These are phyloP conservation scores for Lithobates pipiens DNA, from an alignment of 2,797 vertebrate genomes.

Conservation along the genomic window DNA sequence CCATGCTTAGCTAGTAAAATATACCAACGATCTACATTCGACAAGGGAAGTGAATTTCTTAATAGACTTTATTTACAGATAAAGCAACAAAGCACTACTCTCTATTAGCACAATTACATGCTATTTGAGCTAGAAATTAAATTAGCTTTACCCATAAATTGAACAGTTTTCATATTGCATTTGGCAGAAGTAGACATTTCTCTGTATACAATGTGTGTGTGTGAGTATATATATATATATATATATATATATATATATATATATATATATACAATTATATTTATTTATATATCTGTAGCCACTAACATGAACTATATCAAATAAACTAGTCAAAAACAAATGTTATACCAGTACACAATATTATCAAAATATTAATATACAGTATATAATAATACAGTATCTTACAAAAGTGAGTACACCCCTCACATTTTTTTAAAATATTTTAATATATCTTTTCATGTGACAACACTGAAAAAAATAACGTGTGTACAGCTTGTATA, in stretches of 20 bases:
- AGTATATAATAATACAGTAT: neutral
- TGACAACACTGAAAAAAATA: too few species aligned
- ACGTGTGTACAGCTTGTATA: too few species aligned
- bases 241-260: neutral
- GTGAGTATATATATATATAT: too few species aligned
- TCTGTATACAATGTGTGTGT: neutral
- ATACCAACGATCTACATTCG: slow-evolving; percentile 69
- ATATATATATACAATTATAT: too few species aligned
- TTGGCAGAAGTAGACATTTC: slow-evolving; percentile 47
- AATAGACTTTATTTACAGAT: slow-evolving; percentile 75
- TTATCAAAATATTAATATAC: too few species aligned
- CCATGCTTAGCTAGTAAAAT: slow-evolving; percentile 72
- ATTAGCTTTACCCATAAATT: slow-evolving; percentile 63
- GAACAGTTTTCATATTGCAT: slow-evolving; percentile 61
- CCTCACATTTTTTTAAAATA: too few species aligned
- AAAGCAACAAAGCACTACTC: slow-evolving; percentile 68
- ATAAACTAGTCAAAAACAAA: too few species aligned
- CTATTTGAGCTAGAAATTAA: slow-evolving; percentile 66
- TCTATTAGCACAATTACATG: slow-evolving; percentile 71
- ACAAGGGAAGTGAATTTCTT: slow-evolving; percentile 71
- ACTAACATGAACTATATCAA: too few species aligned
- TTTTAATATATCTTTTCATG: too few species aligned
- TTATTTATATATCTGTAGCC: too few species aligned
- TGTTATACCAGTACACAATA: too few species aligned
- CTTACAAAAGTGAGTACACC: too few species aligned